Conservation (phyloP, 2,797 vertebrate species). For the Peromyscus nudipes region DNA sequence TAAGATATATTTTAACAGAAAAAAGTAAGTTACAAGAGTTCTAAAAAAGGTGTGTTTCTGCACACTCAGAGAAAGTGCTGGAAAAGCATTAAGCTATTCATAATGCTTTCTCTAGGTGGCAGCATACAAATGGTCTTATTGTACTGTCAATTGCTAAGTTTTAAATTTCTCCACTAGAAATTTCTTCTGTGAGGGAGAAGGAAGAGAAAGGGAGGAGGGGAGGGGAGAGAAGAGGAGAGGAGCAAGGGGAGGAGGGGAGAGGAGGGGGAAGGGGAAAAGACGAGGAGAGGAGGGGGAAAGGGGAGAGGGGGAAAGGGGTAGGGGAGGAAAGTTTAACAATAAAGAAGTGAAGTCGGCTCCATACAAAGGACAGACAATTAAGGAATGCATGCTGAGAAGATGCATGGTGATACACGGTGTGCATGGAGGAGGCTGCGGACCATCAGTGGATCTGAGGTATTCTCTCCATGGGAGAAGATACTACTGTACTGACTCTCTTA, state of each 20-base stretch:
- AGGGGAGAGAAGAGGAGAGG: background rate
- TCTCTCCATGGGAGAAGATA: background rate
- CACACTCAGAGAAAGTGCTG: background rate
- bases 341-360: slow-evolving; percentile 27
- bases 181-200: background rate
- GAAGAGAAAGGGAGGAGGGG: too few relatives aligned
- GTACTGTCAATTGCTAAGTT: background rate
- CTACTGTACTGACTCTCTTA: background rate
- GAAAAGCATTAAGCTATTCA: slow-evolving; percentile 16
- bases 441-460: too few relatives aligned
- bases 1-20: slow-evolving; percentile 34
- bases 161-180: slow-evolving; percentile 57
- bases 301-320: background rate
- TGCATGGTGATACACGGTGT: background rate
- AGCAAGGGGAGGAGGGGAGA: background rate
- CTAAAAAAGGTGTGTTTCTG: background rate
- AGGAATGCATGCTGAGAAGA: background rate
- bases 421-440: background rate
- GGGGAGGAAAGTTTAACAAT: slow-evolving; percentile 24
- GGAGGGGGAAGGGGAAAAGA: background rate
- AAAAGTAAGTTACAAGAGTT: slow-evolving; percentile 18
- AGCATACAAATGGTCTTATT: slow-evolving; percentile 56
- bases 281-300: background rate
- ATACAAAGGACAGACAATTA: background rate
- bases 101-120: slow-evolving; percentile 52